Percentiles rank a stretch among this genome's conserved stretches.
phyloP scores from a whole-genome alignment of 2,888 invertebrate species.

The Cinara cedri region DNA sequence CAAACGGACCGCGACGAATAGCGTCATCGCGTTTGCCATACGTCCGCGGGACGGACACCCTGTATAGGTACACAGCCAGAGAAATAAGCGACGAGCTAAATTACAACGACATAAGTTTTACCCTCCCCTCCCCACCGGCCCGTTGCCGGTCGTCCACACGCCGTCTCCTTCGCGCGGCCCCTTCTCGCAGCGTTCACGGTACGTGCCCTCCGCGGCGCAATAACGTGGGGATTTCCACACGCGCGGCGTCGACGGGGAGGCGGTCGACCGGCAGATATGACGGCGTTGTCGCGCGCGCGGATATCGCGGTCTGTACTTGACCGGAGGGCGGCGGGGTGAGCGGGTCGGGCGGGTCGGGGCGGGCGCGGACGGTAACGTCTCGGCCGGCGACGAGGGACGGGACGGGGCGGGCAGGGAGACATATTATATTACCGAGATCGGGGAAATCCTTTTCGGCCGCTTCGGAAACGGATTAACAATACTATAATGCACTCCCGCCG shows the following conservation, averaged over 20 bases:
- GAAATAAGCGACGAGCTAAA: constrained; percentile 12
- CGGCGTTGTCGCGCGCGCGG: background rate
- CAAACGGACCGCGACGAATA: too few species aligned
- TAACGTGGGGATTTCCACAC: too few species aligned
- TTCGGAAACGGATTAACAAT: constrained; percentile 10
- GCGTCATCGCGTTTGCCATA: too few species aligned
- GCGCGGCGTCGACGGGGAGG: too few species aligned
- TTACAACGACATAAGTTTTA: constrained; percentile 39
- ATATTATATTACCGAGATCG: too few species aligned
- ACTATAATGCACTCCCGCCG: constrained; percentile 10
- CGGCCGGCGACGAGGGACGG: constrained; percentile 21
- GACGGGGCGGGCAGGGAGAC: constrained; percentile 29
- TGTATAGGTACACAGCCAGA: background rate
- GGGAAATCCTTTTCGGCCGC: constrained; percentile 34
- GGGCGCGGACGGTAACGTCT: background rate
- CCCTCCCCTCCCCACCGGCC: background rate
- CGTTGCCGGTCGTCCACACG: background rate
- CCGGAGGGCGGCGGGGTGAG: constrained; percentile 40
- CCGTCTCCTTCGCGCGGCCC: too few species aligned
- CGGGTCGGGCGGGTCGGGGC: constrained; percentile 15
- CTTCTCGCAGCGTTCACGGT: too few species aligned
- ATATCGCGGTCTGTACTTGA: constrained; percentile 19
- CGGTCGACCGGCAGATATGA: constrained; percentile 34
- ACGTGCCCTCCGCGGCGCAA: too few species aligned
- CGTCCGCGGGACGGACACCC: too few species aligned